Base-by-base conservation (phyloP, 2,113 vertebrate species). In the Silurus glanis region DNA sequence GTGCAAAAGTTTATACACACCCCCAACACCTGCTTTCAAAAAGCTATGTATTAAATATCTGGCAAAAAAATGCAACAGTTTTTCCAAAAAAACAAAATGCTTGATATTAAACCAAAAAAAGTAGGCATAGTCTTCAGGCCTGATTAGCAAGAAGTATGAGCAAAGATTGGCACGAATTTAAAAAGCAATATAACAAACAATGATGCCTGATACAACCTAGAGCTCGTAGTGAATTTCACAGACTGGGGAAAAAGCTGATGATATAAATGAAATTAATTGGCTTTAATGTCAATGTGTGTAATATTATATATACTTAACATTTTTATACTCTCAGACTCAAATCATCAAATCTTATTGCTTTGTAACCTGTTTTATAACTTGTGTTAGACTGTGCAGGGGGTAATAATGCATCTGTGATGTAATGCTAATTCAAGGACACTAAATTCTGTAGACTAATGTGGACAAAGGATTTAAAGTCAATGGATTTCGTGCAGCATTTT, bases 261-360 rank as follows among this genome's bases (percentile, higher is more conserved):
- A 37, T 37, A 37, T 37, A 37, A 37, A 2, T 37, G 37, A 37
- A 37, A 37, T 2, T 2, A 9, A 72, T 47, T 71, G 0, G 9
- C 13, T n/a, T 23, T 6, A 2, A 10, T 23, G 71, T 49, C 16
- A 37, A 37, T 37, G 37, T 37, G 37, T 37, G 37, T 37, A 37
- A 37, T 37, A 3, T 37, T 37, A 37, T 47, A 21, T 47, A 9
- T 21, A 21, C 17, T 2, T 69, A 16, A 14, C 1, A 17, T 53
- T 64, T 82, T 28, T 17, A 28, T 37, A 69, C 16, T 19, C 28
- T 21, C 9, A 55, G 76, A 81, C 67, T 28, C 82, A 69, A 28
- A 55, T 74, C 62, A 51, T 67, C 49, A 28, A 37, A 37, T 37
- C 69, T 76, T 45, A 84, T 80, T 28, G 16, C 25, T 88, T 56